Base-by-base conservation (phyloP, 2,113 vertebrate genomes). In the Indicator maculatus region DNA sequence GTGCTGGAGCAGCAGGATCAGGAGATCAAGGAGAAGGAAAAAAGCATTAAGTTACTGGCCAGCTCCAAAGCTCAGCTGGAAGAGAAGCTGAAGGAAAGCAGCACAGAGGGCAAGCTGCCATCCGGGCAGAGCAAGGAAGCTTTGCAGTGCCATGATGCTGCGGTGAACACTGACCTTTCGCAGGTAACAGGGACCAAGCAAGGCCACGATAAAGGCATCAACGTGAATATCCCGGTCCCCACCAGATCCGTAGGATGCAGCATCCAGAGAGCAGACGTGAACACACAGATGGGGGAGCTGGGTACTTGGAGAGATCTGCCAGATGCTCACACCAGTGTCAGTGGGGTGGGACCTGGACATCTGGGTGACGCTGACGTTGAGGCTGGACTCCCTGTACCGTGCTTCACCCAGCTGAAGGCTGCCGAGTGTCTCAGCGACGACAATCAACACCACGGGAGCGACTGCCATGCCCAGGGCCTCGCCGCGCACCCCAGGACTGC, bases 1-100 rank as follows among this genome's bases (percentile, higher is more conserved):
- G 94, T 98, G 89, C 93, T 99, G 74, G 97, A 96, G 84, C 97
- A 97, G 86, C 98, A 99, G 94, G 96, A 98, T 44, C 96, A 98
- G 10, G 98, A 99, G 76, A 98, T 98, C 89, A 97, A 98, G 93
- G 91, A 96, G 74, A 99, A 98, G 72, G 98, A 98, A 64, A 98
- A 97, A 59, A 98, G 82, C 92, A 99, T 99, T 88, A 88, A 97
- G 61, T 97, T 98, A 83, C 92, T 99, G 47, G 98, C 97, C 91
- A 97, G 44, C 95, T 97, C 95, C 90, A 96, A 97, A 92, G 98
- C 96, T 79, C 95, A 87, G 56, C 90, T 97, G 74, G 96, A 97
- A 72, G 96, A 95, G 64, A 91, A 94, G 72, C 94, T 98, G 39
- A 77, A 4, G 8, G 71, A 93, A 47, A 83, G 39, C 20, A 14